Percentiles rank a stretch among this genome's conserved stretches.
These are phyloP conservation scores for Leuciscus idus DNA, from an alignment of 2,113 vertebrate genomes.

Conservation along the genomic window DNA sequence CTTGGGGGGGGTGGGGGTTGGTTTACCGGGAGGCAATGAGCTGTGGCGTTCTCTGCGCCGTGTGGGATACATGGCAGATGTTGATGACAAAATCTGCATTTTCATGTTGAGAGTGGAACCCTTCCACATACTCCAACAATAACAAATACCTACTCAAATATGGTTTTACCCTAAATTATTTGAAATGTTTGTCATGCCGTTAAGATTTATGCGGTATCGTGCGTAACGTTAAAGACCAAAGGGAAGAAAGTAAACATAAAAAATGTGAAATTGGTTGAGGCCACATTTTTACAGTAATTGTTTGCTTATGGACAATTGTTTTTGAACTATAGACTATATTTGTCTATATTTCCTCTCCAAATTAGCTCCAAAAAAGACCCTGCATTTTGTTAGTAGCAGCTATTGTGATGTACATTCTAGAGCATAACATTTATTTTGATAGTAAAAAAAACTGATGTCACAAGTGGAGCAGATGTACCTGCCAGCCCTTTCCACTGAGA, in stretches of 20 bases:
- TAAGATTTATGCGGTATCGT: conserved; percentile 53
- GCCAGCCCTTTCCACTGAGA: background rate
- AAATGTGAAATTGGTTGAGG: conserved; percentile 53
- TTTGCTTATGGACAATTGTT: conserved; percentile 59
- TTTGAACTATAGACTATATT: conserved; percentile 2
- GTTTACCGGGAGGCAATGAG: conserved; percentile 67
- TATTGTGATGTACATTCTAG: background rate
- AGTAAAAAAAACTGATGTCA: background rate
- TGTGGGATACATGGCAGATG: conserved; percentile 71
- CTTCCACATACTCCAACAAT: conserved; percentile 66
- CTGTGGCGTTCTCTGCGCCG: conserved; percentile 54
- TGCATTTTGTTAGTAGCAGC: background rate
- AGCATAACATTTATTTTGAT: background rate
- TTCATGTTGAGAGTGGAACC: conserved; percentile 64
- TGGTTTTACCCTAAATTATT: conserved; percentile 50
- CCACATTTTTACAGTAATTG: conserved; percentile 57
- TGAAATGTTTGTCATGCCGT: conserved; percentile 50
- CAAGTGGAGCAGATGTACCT: background rate
- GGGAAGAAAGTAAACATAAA: conserved; percentile 55
- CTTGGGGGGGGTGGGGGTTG: conserved; percentile 55
- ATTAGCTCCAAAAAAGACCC: background rate
- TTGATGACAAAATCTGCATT: conserved; percentile 69
- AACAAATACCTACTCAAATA: conserved; percentile 63
- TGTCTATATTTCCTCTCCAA: background rate
- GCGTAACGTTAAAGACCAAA: conserved; percentile 57